Base-by-base conservation (phyloP, 2,113 vertebrate genomes). In the Ptyas mucosa region DNA sequence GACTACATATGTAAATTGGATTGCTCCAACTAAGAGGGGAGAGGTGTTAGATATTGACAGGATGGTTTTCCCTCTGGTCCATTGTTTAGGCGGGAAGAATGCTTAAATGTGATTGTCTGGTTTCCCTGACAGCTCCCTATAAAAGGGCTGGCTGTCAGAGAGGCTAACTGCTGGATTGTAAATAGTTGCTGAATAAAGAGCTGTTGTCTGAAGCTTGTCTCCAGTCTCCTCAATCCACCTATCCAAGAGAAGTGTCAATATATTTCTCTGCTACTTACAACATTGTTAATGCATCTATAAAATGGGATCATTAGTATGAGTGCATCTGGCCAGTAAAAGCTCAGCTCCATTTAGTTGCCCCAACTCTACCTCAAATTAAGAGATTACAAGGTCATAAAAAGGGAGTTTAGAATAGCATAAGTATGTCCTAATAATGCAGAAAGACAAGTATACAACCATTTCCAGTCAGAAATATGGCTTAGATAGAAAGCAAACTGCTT, bases 401-500 rank as follows among this genome's bases (percentile, higher is more conserved):
- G 3, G 10, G 61, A 26, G 11, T 14, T n/a, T 23, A 87, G 88
- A 86, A 29, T 52, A 87, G 93, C 95, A 53, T 92, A 96, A 96
- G 94, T 95, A 93, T 90, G 87, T 53, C 43, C 5, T 61, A 34
- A 34, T 89, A 94, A 55, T 52, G 61, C 89, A 92, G 90, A 88
- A 96, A 26, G 85, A 93, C 93, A 69, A 3, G 54, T 49, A 96
- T 64, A 54, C 96, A 97, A 93, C 11, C 26, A 5, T 21, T 81
- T 94, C 21, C 87, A 85, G 87, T 89, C 5, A 89, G 94, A 90
- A 95, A 95, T 94, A 52, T 24, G 75, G 89, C 91, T 94, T 49
- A 89, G 91, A 69, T 90, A 94, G 97, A 96, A 95, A 24, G 51
- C 92, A 97, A 97, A 96, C 90, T 51, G 85, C 94, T 92, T 96